phyloP scores from a whole-genome alignment of 1,140 invertebrate species.

The Stratiolaelaps scimitus region DNA sequence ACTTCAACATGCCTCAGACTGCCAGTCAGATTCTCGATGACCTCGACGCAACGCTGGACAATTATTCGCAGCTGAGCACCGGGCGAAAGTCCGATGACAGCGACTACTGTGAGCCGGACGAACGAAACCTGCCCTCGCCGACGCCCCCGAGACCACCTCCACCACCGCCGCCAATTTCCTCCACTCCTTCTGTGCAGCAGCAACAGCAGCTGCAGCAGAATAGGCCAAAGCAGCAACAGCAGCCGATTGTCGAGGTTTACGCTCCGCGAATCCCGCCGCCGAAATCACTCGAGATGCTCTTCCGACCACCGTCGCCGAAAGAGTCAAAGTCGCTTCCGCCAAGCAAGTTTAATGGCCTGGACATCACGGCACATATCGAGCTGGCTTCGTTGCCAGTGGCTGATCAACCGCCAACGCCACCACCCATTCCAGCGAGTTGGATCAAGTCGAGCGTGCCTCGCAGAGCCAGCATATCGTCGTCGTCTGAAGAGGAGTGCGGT shows the following conservation, averaged over 20 bases:
- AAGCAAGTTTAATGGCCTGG: constrained; percentile 2
- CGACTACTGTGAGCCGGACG: constrained; percentile 21
- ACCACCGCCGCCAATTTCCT: background rate
- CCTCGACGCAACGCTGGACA: constrained; percentile 13
- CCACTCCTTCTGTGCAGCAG: no score
- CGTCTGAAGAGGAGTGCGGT: background rate
- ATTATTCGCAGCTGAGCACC: constrained; percentile 12
- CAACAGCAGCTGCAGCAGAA: background rate
- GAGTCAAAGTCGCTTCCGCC: background rate
- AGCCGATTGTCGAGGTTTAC: background rate
- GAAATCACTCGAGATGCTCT: constrained; percentile 26
- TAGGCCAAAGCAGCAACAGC: background rate
- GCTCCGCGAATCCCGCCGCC: background rate
- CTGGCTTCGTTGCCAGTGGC: constrained; percentile 6
- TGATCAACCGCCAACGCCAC: constrained; percentile 6
- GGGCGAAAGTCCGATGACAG: constrained; percentile 18
- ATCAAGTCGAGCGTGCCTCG: background rate
- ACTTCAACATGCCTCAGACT: background rate
- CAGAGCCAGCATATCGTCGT: constrained; percentile 2
- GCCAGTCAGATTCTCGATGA: constrained; percentile 18
- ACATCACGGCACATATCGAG: background rate
- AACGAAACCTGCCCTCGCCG: background rate
- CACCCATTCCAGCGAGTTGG: constrained; percentile 6
- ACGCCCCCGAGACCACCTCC: background rate
- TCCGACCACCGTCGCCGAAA: constrained; percentile 13